Evolutionary conservation across 2,888 invertebrate genomes (phyloP).

Genomic region (Ormyrus rosae): DNA sequence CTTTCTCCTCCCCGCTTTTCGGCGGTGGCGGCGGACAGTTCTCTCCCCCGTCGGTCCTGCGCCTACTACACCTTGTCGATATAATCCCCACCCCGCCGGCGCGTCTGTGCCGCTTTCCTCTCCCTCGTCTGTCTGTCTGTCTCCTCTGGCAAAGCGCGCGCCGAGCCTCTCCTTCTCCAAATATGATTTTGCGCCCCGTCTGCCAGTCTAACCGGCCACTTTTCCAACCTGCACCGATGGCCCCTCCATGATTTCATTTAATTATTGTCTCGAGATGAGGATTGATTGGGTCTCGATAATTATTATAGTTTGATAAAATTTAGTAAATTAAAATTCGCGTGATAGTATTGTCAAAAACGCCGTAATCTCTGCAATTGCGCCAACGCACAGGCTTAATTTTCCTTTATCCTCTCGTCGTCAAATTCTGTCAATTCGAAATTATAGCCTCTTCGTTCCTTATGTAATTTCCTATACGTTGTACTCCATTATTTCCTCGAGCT

Average conservation of each 20-base stretch:
- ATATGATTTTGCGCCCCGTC: not conserved
- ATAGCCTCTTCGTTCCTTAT: not conserved
- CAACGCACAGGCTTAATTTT: not conserved
- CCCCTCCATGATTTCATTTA: no score
- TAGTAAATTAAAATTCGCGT: no score
- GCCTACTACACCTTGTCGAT: no score
- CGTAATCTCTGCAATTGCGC: not conserved
- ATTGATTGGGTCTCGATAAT: no score
- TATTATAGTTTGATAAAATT: no score
- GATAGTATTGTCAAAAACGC: no score
- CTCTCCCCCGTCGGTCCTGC: no score
- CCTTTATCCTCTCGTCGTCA: not conserved
- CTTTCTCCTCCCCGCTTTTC: conserved; percentile 1
- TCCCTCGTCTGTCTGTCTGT: not conserved
- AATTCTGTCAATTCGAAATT: not conserved
- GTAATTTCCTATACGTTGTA: conserved; percentile 1
- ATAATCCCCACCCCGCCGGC: not conserved
- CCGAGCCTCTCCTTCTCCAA: not conserved
- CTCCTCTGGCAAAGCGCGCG: not conserved
- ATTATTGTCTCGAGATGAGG: no score
- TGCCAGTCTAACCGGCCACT: no score
- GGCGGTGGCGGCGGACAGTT: not conserved
- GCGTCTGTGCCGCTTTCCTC: not conserved
- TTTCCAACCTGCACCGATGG: no score
- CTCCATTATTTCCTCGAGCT: conserved; percentile 9